A percentile compares a stretch with the other conserved stretches of the same genome.
These are phyloP conservation scores for Actinostola sp. DNA, from an alignment of 92 coral and sea anemone genomes.

Conservation along the genomic window DNA sequence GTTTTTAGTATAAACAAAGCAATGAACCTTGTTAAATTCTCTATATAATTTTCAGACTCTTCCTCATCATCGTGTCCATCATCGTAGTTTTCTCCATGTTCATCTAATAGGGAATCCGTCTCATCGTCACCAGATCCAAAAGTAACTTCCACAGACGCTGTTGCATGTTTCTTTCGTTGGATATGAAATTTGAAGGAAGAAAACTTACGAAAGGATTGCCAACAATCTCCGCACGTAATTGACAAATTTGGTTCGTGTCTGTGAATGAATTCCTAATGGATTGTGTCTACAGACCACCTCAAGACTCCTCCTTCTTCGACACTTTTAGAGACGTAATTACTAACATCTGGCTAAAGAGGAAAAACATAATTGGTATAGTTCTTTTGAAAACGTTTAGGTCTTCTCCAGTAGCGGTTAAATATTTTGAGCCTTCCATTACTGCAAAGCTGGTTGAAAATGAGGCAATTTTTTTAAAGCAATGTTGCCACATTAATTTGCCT, in stretches of 20 bases:
- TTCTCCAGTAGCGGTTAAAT: conserved; percentile 71
- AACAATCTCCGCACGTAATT: conserved; percentile 55
- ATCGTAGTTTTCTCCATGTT: conserved; percentile 3
- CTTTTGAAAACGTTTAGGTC: conserved; percentile 49
- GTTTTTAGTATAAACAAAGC: conserved; percentile 70
- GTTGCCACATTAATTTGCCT: conserved; percentile 64
- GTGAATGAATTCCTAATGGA: conserved; percentile 30
- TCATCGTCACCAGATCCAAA: conserved; percentile 18
- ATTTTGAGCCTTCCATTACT: conserved; percentile 36
- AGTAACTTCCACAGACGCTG: background rate
- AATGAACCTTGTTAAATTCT: conserved; percentile 49
- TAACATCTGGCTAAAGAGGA: background rate
- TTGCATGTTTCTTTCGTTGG: conserved; percentile 30
- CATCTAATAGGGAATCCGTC: background rate
- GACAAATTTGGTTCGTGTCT: conserved; percentile 69
- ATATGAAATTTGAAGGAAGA: conserved; percentile 68
- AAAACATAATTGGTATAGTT: conserved; percentile 62
- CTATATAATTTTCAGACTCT: conserved; percentile 21
- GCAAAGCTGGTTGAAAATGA: conserved; percentile 46
- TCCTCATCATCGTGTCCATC: conserved; percentile 32
- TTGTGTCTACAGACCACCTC: too few species aligned
- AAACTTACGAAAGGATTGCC: conserved; percentile 44
- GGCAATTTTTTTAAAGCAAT: conserved; percentile 45
- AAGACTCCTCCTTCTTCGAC: too few species aligned
- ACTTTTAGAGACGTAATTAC: too few species aligned